These are phyloP conservation scores for Gulo gulo DNA, from an alignment of 2,113 vertebrate genomes.

Conservation along the genomic window DNA sequence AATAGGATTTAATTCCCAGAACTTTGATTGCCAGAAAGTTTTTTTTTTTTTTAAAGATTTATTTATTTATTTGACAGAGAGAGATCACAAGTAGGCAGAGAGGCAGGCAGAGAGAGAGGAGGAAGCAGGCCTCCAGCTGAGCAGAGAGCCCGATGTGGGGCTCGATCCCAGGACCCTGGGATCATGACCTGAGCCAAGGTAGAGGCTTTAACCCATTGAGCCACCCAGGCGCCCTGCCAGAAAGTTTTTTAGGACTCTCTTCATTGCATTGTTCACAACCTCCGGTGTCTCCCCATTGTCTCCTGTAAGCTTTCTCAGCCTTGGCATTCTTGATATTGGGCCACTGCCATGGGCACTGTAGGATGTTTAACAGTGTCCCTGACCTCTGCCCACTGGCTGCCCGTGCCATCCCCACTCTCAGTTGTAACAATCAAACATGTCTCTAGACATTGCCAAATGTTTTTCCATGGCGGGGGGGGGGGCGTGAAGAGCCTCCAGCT, in stretches of 20 bases:
- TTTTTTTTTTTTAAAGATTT: neutral
- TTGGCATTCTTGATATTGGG: no score
- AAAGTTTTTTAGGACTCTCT: neutral
- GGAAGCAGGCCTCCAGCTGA: no score
- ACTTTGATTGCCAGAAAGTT: neutral
- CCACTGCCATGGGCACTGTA: neutral
- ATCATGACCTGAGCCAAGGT: no score
- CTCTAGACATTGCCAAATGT: neutral
- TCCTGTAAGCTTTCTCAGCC: neutral
- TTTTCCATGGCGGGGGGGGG: accelerated
- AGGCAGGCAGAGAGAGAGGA: no score
- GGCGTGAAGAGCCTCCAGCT: neutral
- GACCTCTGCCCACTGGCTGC: neutral
- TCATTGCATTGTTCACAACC: neutral
- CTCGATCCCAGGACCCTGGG: no score
- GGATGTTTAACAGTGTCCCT: neutral
- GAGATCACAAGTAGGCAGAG: no score
- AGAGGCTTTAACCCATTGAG: no score
- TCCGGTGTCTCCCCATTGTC: neutral
- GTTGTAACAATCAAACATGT: neutral
- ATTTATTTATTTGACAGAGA: no score
- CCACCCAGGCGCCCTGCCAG: no score
- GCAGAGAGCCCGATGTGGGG: no score
- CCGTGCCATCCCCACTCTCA: neutral
- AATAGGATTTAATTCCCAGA: neutral